phyloP scores from a whole-genome alignment of 2,797 vertebrate genomes.

The Yasuhikotakia modesta region DNA sequence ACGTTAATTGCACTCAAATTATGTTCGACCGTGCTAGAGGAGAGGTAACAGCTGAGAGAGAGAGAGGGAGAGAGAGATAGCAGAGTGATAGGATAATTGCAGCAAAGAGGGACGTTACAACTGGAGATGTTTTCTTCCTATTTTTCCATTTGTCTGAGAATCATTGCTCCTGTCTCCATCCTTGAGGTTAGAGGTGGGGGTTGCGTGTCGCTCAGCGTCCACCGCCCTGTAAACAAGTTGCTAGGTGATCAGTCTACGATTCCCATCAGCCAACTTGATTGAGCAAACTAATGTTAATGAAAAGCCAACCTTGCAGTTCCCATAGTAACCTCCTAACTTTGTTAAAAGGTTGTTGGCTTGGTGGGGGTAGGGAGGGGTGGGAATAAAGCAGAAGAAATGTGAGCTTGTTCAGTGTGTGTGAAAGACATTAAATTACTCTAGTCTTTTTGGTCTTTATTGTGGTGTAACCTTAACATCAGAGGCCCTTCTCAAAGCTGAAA shows the following conservation, averaged over 20 bases:
- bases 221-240: conserved; percentile 68
- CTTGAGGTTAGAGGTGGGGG: conserved; percentile 31
- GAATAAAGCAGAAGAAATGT: conserved; percentile 22
- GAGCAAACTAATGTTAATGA: conserved; percentile 65
- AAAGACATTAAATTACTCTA: conserved; percentile 16
- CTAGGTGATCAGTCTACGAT: conserved; percentile 67
- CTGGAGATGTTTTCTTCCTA: conserved; percentile 68
- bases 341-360: conserved; percentile 70
- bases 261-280: conserved; percentile 60
- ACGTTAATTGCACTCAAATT: conserved; percentile 88
- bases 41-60: conserved; percentile 70
- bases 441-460: conserved; percentile 21
- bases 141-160: conserved; percentile 65
- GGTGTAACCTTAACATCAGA: not conserved
- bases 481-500: conserved; percentile 11
- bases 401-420: conserved; percentile 25
- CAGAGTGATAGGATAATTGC: conserved; percentile 80
- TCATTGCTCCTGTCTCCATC: conserved; percentile 64
- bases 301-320: conserved; percentile 69
- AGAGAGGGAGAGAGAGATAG: conserved; percentile 52
- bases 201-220: conserved; percentile 27
- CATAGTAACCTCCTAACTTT: conserved; percentile 76
- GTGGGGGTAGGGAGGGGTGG: conserved; percentile 42
- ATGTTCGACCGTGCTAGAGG: conserved; percentile 80
- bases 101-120: conserved; percentile 72